Conservation (phyloP, 2,888 invertebrate genomes). For the Steinernema carpocapsae region DNA sequence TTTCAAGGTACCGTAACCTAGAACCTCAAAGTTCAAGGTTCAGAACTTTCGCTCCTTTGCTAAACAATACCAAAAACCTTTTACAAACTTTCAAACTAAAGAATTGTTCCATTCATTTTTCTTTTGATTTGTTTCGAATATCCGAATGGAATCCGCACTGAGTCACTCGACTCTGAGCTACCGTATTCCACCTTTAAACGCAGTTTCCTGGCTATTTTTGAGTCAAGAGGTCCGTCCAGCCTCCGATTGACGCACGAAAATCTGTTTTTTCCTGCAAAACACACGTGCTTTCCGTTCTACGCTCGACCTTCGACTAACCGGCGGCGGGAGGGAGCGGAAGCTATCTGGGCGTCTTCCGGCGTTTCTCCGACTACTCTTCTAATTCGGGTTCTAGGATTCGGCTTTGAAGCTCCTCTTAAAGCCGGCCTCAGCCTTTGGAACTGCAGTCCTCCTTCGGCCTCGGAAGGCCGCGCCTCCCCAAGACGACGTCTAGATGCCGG, state of each 20-base stretch:
- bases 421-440: no score
- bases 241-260: slow-evolving; percentile 27
- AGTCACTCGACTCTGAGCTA: background rate
- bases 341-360: background rate
- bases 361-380: background rate
- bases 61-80: no score
- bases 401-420: no score
- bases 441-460: background rate
- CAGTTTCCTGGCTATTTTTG: background rate
- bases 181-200: background rate
- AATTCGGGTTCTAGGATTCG: no score
- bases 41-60: no score
- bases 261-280: slow-evolving; percentile 33
- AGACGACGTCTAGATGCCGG: no score
- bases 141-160: no score
- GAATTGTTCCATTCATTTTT: no score
- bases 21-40: no score
- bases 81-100: no score
- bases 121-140: no score
- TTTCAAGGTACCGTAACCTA: no score
- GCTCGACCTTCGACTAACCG: background rate
- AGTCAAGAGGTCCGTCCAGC: background rate
- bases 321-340: background rate
- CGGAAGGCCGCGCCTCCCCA: background rate
- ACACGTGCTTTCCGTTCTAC: slow-evolving; percentile 18